These are phyloP conservation scores for Ennomos fuscantarius DNA, from an alignment of 2,888 invertebrate species.

Conservation along the genomic window DNA sequence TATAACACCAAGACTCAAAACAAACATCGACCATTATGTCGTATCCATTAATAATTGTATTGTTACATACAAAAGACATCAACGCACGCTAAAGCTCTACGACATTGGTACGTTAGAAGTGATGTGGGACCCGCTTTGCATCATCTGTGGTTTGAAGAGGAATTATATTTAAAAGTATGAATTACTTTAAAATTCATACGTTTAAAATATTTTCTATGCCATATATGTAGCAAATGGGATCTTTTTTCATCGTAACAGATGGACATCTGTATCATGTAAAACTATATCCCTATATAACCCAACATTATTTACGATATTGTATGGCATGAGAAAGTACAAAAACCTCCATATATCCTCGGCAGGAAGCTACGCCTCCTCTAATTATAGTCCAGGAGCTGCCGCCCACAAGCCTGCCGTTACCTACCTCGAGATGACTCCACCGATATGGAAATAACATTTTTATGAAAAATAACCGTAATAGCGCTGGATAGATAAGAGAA, in stretches of 20 bases:
- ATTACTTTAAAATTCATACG: no score
- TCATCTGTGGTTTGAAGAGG: not conserved
- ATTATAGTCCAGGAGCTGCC: slow-evolving; percentile 50
- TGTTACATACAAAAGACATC: slow-evolving; percentile 5
- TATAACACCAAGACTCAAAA: no score
- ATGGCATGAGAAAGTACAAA: slow-evolving; percentile 31
- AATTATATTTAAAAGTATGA: no score
- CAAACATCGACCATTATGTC: no score
- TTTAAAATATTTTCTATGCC: no score
- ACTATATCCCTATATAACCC: slow-evolving; percentile 7
- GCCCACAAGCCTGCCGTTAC: slow-evolving; percentile 43
- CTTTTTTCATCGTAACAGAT: no score
- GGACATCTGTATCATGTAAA: no score
- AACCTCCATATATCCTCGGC: slow-evolving; percentile 35
- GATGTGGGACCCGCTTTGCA: no score
- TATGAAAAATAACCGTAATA: slow-evolving; percentile 37
- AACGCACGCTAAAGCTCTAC: not conserved
- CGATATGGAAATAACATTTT: slow-evolving; percentile 34
- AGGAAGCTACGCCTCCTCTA: slow-evolving; percentile 52
- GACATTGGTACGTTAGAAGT: no score
- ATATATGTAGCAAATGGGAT: no score
- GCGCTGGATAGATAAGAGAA: slow-evolving; percentile 24
- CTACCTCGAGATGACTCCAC: slow-evolving; percentile 35
- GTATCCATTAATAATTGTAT: not conserved
- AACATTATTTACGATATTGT: slow-evolving; percentile 16